These are phyloP conservation scores for Orchestes rusci DNA, from an alignment of 2,888 invertebrate species.

Conservation along the genomic window DNA sequence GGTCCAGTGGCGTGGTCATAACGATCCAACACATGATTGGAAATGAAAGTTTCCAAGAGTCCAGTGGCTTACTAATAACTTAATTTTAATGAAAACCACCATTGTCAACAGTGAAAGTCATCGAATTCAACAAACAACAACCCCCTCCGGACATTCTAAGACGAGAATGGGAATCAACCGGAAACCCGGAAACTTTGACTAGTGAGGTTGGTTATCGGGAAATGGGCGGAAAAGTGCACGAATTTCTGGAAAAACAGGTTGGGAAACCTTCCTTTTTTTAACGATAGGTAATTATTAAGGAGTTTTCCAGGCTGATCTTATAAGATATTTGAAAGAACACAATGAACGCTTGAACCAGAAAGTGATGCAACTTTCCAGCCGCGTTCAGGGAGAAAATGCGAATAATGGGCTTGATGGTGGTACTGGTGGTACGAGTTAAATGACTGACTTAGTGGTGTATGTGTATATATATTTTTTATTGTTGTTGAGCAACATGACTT, in stretches of 20 bases:
- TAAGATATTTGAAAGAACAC: slow-evolving; percentile 60
- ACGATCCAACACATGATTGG: too few species aligned
- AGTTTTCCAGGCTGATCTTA: slow-evolving; percentile 54
- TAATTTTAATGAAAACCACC: too few species aligned
- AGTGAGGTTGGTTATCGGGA: slow-evolving; percentile 48
- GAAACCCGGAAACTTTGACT: slow-evolving; percentile 46
- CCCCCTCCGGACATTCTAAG: slow-evolving; percentile 57
- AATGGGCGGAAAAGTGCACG: slow-evolving; percentile 48
- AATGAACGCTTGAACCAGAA: slow-evolving; percentile 58
- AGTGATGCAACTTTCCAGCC: too few species aligned
- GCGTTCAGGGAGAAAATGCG: too few species aligned
- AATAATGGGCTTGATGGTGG: too few species aligned
- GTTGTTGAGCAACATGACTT: too few species aligned
- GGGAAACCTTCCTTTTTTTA: slow-evolving; percentile 2
- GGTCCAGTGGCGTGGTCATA: too few species aligned
- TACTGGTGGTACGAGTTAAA: too few species aligned
- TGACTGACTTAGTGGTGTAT: too few species aligned
- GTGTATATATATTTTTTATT: too few species aligned
- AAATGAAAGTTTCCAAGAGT: too few species aligned
- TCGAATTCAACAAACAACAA: slow-evolving; percentile 52
- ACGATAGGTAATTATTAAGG: background rate
- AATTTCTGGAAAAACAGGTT: slow-evolving; percentile 60
- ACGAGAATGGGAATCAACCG: slow-evolving; percentile 52
- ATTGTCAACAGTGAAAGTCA: slow-evolving; percentile 54
- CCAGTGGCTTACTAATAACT: too few species aligned